A percentile compares a stretch with the other conserved stretches of the same genome.
Evolutionary conservation across 2,797 vertebrate species (phyloP).

Genomic region (Natrix natrix): DNA sequence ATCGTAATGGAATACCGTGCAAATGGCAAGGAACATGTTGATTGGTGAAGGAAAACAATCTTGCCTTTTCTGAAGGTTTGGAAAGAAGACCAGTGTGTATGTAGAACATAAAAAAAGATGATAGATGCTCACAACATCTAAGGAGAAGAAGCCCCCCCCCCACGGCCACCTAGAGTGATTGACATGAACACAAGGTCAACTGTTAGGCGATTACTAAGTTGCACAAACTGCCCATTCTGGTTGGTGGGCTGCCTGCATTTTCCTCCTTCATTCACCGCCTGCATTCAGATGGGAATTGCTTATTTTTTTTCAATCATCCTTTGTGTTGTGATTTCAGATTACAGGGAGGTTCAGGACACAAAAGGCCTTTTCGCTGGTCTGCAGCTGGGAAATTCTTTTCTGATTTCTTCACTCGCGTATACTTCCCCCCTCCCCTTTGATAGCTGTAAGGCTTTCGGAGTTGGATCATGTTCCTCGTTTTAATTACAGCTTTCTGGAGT

Average conservation of each 20-base stretch:
- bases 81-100: constrained; percentile 29
- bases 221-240: constrained; percentile 54
- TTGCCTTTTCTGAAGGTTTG: constrained; percentile 31
- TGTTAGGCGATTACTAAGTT: constrained; percentile 51
- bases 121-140: constrained; percentile 42
- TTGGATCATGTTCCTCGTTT: constrained; percentile 44
- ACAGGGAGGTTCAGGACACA: constrained; percentile 20
- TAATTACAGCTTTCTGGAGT: constrained; percentile 40
- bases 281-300: constrained; percentile 56
- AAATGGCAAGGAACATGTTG: not conserved
- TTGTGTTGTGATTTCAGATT: constrained; percentile 36
- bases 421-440: not conserved
- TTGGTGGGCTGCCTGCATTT: constrained; percentile 42
- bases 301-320: not conserved
- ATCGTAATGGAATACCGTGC: not conserved
- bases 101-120: constrained; percentile 37
- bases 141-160: constrained; percentile 24
- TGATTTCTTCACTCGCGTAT: constrained; percentile 10
- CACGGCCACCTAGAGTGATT: constrained; percentile 39
- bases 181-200: constrained; percentile 60
- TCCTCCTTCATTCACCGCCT: constrained; percentile 53
- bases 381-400: constrained; percentile 23
- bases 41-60: not conserved
- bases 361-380: not conserved
- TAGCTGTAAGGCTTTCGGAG: constrained; percentile 30